A percentile compares a stretch with the other conserved stretches of the same genome.
These are phyloP conservation scores for Polydrusus pterygomalis DNA, from an alignment of 2,888 invertebrate genomes.

Conservation along the genomic window DNA sequence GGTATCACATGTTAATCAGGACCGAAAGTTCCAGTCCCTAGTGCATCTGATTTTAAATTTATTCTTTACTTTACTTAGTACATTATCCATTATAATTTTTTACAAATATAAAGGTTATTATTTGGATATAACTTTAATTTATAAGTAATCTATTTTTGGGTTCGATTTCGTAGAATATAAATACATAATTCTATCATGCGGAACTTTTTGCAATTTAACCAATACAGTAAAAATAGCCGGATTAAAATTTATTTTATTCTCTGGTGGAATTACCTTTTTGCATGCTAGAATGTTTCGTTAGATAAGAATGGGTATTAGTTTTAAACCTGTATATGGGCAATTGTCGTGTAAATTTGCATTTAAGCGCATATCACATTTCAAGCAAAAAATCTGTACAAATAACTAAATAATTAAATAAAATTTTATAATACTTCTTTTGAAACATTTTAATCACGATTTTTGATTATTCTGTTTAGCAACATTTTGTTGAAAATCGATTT, in stretches of 20 bases:
- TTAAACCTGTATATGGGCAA: background rate
- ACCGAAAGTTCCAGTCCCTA: too few species aligned
- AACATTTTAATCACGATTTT: background rate
- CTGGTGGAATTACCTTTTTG: conserved; percentile 7
- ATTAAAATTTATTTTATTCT: conserved; percentile 9
- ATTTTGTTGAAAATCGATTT: too few species aligned
- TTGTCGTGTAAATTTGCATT: conserved; percentile 15
- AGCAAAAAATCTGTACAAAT: conserved; percentile 3
- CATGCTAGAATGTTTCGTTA: conserved; percentile 1
- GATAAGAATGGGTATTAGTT: background rate
- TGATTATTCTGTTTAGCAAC: background rate
- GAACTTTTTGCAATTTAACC: background rate
- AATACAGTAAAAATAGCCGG: background rate
- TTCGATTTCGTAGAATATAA: background rate
- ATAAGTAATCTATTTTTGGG: background rate
- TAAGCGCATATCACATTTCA: conserved; percentile 18
- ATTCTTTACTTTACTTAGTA: too few species aligned
- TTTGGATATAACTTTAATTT: background rate
- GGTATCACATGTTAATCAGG: too few species aligned
- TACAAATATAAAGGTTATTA: background rate
- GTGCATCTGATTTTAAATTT: too few species aligned
- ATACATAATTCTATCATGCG: background rate
- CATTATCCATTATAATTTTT: too few species aligned
- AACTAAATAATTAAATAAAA: background rate
- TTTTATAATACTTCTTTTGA: background rate